A percentile compares a stretch with the other conserved stretches of the same genome.
Conservation (phyloP, 1,140 invertebrate species). For the Carposina sasakii region DNA sequence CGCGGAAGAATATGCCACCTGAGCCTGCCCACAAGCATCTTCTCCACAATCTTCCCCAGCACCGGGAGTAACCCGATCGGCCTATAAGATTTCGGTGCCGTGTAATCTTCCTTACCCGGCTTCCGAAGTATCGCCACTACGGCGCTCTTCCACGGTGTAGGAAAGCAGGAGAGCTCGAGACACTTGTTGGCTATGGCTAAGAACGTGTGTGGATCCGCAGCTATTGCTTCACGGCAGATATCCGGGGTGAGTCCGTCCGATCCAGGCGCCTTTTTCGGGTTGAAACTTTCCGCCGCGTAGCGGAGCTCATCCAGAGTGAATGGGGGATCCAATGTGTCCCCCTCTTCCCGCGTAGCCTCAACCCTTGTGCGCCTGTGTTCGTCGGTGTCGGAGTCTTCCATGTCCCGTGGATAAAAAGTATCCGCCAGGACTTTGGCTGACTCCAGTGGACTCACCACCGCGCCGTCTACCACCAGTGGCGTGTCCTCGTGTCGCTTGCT, state of each 20-base stretch:
- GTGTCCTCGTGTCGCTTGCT: not conserved
- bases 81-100: too few relatives aligned
- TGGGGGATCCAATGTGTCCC: not conserved
- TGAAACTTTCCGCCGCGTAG: not conserved
- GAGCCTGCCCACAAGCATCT: not conserved
- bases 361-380: not conserved
- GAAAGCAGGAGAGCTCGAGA: not conserved
- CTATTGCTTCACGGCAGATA: not conserved
- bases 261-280: conserved; percentile 9
- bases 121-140: too few relatives aligned
- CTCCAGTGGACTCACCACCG: not conserved
- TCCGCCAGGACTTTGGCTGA: not conserved
- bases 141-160: not conserved
- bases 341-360: not conserved
- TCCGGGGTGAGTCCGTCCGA: conserved; percentile 5
- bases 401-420: not conserved
- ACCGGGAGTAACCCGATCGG: not conserved
- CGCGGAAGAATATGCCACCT: not conserved
- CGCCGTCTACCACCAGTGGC: not conserved
- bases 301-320: not conserved
- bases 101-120: too few relatives aligned
- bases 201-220: not conserved
- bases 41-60: not conserved
- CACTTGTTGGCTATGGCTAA: not conserved
- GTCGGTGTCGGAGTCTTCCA: not conserved